Conservation (phyloP, 2,888 invertebrate species). For the Drosophila setosimentum region DNA sequence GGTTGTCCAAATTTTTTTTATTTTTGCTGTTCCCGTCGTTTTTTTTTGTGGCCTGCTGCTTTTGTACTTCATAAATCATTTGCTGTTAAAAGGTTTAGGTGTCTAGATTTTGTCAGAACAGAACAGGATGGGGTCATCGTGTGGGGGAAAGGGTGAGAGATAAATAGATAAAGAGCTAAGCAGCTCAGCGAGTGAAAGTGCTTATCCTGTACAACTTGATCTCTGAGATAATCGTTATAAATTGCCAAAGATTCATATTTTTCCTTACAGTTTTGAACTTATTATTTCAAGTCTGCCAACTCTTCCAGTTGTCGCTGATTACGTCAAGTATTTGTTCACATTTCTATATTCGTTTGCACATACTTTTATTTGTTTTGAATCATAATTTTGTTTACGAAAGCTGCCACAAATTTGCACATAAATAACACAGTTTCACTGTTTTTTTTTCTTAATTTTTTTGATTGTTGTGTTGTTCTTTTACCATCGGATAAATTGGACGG, state of each 20-base stretch:
- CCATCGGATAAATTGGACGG: slow-evolving; percentile 65
- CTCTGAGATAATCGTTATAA: slow-evolving; percentile 16
- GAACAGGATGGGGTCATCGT: slow-evolving; percentile 27
- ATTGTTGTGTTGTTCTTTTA: slow-evolving; percentile 1
- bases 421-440: slow-evolving; percentile 45
- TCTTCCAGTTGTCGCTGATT: slow-evolving; percentile 21
- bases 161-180: slow-evolving; percentile 57
- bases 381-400: slow-evolving; percentile 67
- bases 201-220: slow-evolving; percentile 25
- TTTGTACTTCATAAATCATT: slow-evolving; percentile 75
- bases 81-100: slow-evolving; percentile 71
- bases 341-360: neutral
- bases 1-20: slow-evolving; percentile 49
- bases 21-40: neutral
- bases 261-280: neutral
- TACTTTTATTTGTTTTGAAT: slow-evolving; percentile 21
- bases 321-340: slow-evolving; percentile 19
- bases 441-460: neutral
- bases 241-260: slow-evolving; percentile 12
- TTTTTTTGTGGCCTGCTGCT: slow-evolving; percentile 22
- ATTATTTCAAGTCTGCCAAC: neutral
- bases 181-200: slow-evolving; percentile 35
- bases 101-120: slow-evolving; percentile 33
- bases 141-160: slow-evolving; percentile 11
- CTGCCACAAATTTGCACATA: slow-evolving; percentile 61